A percentile compares a stretch with the other conserved stretches of the same genome.
phyloP scores from a whole-genome alignment of 2,113 vertebrate species.

The Erpornis zantholeuca region DNA sequence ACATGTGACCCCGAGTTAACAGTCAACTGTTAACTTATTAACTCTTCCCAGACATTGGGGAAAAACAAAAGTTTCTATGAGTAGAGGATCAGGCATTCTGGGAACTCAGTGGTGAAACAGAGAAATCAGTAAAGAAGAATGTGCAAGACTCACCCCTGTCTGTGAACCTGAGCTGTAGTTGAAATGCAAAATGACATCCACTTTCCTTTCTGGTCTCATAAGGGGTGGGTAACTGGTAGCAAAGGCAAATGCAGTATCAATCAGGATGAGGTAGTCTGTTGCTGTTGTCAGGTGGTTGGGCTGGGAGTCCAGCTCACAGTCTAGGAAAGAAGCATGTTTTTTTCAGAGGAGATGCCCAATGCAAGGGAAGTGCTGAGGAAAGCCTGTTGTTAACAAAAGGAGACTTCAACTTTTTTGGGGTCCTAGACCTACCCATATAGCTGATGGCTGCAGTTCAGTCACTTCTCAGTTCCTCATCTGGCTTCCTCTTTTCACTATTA shows the following conservation, averaged over 20 bases:
- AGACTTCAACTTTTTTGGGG: not conserved
- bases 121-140: not conserved
- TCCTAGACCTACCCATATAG: not conserved
- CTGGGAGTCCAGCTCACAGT: conserved; percentile 73
- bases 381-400: not conserved
- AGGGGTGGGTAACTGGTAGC: conserved; percentile 79
- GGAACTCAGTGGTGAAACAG: not conserved
- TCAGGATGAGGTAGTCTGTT: conserved; percentile 66
- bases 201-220: conserved; percentile 70
- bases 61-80: not conserved
- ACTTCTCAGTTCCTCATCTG: not conserved
- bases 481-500: not conserved
- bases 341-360: not conserved
- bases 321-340: conserved; percentile 43
- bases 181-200: conserved; percentile 79
- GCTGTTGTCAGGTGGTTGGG: conserved; percentile 75
- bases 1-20: not conserved
- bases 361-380: not conserved
- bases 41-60: not conserved
- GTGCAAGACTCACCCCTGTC: conserved; percentile 50
- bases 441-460: not conserved
- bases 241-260: conserved; percentile 78
- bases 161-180: conserved; percentile 77
- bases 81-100: not conserved
- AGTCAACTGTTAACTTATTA: not conserved